Conservation (phyloP, 2,113 vertebrate species). For the Mormyrus lacerda region DNA sequence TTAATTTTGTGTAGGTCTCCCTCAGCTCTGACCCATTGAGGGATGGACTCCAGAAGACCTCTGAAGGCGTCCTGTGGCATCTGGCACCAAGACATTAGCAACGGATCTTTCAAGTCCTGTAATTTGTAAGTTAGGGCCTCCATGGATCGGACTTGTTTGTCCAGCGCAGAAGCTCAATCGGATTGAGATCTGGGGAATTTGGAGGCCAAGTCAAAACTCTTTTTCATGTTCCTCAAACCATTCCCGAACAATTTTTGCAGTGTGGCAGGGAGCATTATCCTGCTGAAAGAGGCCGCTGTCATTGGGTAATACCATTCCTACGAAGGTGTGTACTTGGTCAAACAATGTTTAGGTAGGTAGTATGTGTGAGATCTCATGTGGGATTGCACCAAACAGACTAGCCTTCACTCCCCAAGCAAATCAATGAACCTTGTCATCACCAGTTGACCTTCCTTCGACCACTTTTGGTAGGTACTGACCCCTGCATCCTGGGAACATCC, state of each 20-base stretch:
- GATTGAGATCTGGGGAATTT: not conserved
- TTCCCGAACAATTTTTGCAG: not conserved
- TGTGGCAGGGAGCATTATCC: not conserved
- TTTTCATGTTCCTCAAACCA: not conserved
- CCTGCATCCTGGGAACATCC: not conserved
- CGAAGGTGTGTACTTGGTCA: not conserved
- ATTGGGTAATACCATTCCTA: not conserved
- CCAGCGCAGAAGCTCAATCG: not conserved
- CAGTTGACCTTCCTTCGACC: not conserved
- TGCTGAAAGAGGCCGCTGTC: not conserved
- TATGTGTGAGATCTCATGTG: not conserved
- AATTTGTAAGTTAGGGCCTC: not conserved
- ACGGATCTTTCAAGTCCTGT: not conserved
- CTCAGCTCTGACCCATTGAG: not conserved
- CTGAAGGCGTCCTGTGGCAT: not conserved
- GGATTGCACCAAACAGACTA: not conserved
- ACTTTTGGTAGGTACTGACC: not conserved
- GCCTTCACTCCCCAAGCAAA: not conserved
- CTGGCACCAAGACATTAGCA: not conserved
- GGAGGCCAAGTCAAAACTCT: not conserved
- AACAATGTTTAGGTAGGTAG: not conserved
- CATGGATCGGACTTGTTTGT: not conserved
- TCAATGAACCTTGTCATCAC: not conserved
- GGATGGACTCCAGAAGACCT: not conserved
- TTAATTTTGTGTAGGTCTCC: not conserved